Base-by-base conservation (phyloP, 2,888 invertebrate genomes). In the Phortica magna region DNA sequence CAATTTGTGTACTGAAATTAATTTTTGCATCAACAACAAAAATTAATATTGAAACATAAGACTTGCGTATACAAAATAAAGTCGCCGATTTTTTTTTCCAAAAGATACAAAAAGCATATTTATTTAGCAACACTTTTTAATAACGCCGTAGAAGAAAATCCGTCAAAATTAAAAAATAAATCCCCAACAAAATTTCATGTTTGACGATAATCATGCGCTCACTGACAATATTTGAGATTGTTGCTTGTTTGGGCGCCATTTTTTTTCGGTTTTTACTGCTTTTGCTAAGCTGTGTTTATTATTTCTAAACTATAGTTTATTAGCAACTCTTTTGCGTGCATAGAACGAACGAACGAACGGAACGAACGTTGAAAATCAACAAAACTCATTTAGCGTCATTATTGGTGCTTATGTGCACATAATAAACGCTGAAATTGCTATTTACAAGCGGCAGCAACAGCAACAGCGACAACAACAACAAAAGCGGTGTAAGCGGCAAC, bases 141-240 rank as follows among this genome's bases (percentile, higher is more conserved):
- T 48, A 48, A 48, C 14, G 3, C 48, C 2, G 10, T 4, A 31
- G 5, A 31, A 14, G 74, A 78, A 85, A 85, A 83, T 85, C 82
- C 85, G 79, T 73, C 78, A 85, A 84, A 87, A 87, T 88, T 80
- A 83, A 83, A 84, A 87, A 80, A 81, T 80, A 83, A 83, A 81
- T 85, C 82, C 82, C 67, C 77, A 79, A 77, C 65, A 73, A 78
- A 79, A 82, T 76, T 77, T 80, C 75, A 61, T 19, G 31, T 12
- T 61, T 19, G 14, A 2, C 2, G 48, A 48, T 9, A 6, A 14
- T 9, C 48, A 43, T 48, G 48, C 48, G 48, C 14, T 5, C 7
- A 14, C 10, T 43, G 48, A 9, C 10, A 48, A 12, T 12, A 48
- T 48, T 48, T 48, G 31, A 31, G 31, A 31, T 31, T 31, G 31